phyloP scores from a whole-genome alignment of 2,113 vertebrate genomes.

The Poicephalus meyeri region DNA sequence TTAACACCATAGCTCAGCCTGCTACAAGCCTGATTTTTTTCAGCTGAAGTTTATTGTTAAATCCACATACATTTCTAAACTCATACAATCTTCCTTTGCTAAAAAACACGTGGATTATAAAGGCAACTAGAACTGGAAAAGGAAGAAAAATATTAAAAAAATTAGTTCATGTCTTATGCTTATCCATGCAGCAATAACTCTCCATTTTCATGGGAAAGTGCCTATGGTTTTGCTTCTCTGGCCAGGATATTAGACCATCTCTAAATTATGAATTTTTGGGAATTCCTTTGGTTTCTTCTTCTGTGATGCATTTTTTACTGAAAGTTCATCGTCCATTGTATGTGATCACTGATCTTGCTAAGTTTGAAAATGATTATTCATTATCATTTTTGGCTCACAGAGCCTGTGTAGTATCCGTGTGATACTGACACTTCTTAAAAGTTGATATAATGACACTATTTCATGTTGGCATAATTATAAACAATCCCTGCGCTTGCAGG shows the following conservation, averaged over 20 bases:
- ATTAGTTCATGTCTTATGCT: neutral
- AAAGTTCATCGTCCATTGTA: neutral
- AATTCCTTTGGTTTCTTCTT: neutral
- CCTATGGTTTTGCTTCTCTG: neutral
- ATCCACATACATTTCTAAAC: neutral
- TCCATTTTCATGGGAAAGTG: neutral
- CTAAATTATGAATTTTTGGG: neutral
- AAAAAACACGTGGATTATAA: neutral
- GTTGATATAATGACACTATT: neutral
- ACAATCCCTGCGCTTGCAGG: fast-evolving
- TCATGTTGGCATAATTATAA: neutral
- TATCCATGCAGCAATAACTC: neutral
- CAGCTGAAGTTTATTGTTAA: neutral
- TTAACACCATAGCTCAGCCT: neutral
- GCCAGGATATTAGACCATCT: neutral
- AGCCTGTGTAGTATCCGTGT: neutral
- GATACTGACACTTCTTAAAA: neutral
- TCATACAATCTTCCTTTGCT: neutral
- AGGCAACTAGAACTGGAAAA: neutral
- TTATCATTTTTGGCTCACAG: neutral
- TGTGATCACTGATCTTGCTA: neutral
- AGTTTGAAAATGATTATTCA: neutral
- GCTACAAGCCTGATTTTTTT: neutral
- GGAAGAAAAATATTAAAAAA: neutral
- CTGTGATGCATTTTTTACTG: neutral